phyloP scores from a whole-genome alignment of 2,797 vertebrate species.

The Sciurus carolinensis region DNA sequence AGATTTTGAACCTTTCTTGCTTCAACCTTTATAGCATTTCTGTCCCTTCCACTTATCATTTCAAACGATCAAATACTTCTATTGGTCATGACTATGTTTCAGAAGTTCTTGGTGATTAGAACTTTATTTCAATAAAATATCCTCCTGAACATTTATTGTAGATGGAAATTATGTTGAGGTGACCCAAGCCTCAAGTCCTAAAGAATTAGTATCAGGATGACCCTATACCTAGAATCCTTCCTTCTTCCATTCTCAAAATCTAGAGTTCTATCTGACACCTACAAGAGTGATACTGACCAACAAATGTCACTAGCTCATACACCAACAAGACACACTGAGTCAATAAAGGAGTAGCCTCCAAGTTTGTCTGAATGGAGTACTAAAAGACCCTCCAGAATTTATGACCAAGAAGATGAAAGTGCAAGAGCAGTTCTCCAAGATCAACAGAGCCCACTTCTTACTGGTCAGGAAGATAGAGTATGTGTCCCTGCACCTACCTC shows the following conservation, averaged over 20 bases:
- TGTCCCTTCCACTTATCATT: not conserved
- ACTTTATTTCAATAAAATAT: constrained; percentile 53
- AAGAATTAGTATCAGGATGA: not conserved
- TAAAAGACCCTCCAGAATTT: constrained; percentile 92
- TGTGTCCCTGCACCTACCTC: constrained; percentile 91
- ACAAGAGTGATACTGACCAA: constrained; percentile 88
- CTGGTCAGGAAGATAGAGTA: constrained; percentile 93
- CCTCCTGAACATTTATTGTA: not conserved
- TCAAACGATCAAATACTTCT: not conserved
- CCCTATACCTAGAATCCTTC: not conserved
- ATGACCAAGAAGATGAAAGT: constrained; percentile 94
- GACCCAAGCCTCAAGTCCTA: not conserved
- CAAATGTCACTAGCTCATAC: constrained; percentile 93
- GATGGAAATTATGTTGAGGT: constrained; percentile 10
- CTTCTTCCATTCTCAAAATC: constrained; percentile 21
- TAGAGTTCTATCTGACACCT: not conserved
- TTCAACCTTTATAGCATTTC: not conserved
- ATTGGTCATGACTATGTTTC: not conserved
- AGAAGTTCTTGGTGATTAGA: not conserved
- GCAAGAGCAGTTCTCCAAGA: constrained; percentile 93
- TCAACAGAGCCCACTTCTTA: constrained; percentile 91
- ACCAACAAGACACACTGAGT: constrained; percentile 92
- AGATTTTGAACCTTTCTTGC: not conserved
- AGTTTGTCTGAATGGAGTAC: constrained; percentile 93
- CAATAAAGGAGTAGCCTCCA: constrained; percentile 92